Evolutionary conservation across 2,888 invertebrate species (phyloP).

Genomic region (Orchesella flavescens): DNA sequence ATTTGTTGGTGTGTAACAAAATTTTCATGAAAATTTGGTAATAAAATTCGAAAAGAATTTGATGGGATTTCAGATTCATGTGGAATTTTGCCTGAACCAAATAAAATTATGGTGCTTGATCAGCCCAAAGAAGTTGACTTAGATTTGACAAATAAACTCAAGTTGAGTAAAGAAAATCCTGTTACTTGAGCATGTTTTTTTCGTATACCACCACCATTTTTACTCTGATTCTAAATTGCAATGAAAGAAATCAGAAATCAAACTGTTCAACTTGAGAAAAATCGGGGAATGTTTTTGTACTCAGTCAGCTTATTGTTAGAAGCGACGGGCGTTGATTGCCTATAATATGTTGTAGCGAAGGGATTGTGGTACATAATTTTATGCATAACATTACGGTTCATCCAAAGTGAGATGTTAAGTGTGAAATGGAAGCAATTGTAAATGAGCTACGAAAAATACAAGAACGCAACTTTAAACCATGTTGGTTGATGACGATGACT

Average conservation of each 20-base stretch:
- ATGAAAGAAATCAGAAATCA: too few species aligned
- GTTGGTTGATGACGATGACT: conserved; percentile 51
- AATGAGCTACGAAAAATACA: neutral
- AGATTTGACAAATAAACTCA: neutral
- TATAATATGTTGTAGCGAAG: too few species aligned
- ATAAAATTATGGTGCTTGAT: neutral
- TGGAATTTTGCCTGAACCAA: neutral
- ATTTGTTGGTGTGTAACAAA: conserved; percentile 20
- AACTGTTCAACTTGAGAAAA: too few species aligned
- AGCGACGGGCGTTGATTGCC: too few species aligned
- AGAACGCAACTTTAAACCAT: neutral
- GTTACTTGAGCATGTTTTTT: too few species aligned
- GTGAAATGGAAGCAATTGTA: neutral
- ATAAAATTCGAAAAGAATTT: neutral
- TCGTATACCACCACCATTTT: too few species aligned
- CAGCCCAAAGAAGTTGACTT: neutral
- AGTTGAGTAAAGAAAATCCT: too few species aligned
- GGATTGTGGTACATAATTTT: neutral
- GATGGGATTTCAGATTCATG: conserved; percentile 1
- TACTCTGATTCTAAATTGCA: too few species aligned
- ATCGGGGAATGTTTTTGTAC: too few species aligned
- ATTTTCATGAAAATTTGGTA: neutral
- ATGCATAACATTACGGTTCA: neutral
- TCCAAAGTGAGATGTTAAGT: neutral
- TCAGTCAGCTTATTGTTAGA: too few species aligned